Conservation (phyloP, 2,797 vertebrate genomes). For the Propithecus deckenii region DNA sequence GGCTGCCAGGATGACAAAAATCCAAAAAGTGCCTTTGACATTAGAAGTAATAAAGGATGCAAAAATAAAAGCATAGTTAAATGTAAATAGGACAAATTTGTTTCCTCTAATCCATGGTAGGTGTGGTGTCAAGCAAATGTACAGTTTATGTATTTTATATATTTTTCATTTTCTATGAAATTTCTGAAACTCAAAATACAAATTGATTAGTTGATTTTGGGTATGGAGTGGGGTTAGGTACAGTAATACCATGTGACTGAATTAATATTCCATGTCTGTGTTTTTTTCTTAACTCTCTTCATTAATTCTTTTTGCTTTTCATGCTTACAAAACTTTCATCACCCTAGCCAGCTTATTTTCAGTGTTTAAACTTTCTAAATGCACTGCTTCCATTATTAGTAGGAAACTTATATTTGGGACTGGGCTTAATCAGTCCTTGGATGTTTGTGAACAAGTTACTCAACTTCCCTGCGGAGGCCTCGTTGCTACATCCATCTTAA, state of each 20-base stretch:
- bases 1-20: neutral
- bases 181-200: neutral
- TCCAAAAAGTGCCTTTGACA: neutral
- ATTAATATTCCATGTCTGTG: neutral
- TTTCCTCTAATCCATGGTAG: neutral
- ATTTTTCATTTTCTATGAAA: neutral
- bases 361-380: neutral
- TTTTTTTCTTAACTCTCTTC: neutral
- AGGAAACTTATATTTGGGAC: neutral
- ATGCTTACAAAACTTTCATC: neutral
- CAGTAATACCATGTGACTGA: neutral
- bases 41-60: neutral
- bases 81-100: neutral
- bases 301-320: neutral
- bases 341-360: neutral
- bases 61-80: neutral
- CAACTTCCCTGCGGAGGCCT: no score
- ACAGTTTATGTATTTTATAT: neutral
- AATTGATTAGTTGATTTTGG: neutral
- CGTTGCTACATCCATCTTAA: neutral
- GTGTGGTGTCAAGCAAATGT: neutral
- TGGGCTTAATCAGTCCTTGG: neutral
- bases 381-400: neutral
- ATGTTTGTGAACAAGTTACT: neutral
- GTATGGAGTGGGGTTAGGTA: neutral